A percentile compares a stretch with the other conserved stretches of the same genome.
These are phyloP conservation scores for Actinia equina DNA, from an alignment of 64 coral and sea anemone species.

Conservation along the genomic window DNA sequence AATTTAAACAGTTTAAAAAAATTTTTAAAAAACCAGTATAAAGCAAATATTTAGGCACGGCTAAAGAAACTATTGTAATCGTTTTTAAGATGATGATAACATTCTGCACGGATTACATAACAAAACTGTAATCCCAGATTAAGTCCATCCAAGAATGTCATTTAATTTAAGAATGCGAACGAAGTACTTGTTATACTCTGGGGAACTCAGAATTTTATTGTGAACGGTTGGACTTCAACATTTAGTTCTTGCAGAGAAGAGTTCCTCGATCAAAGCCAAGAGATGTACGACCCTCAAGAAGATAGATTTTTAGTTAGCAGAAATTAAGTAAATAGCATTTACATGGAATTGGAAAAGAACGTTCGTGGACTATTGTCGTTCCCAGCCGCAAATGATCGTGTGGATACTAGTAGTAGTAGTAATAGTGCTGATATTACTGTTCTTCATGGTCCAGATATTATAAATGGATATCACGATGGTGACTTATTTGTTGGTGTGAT, in stretches of 20 bases:
- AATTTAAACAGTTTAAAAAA: too few species aligned
- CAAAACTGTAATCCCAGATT: too few species aligned
- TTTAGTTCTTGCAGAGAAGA: constrained; percentile 19
- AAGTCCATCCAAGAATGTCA: too few species aligned
- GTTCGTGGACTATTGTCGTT: neutral
- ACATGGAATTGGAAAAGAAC: constrained; percentile 6
- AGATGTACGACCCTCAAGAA: constrained; percentile 34
- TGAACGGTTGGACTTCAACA: constrained; percentile 6
- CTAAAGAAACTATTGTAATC: too few species aligned
- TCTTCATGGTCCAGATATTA: constrained; percentile 38
- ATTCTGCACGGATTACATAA: too few species aligned
- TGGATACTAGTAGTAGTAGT: neutral
- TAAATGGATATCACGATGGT: constrained; percentile 35
- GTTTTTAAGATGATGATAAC: too few species aligned
- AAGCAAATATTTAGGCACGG: too few species aligned
- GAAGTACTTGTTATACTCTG: constrained; percentile 23
- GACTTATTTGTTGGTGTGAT: constrained; percentile 53
- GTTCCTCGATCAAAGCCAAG: constrained; percentile 18
- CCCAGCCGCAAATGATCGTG: neutral
- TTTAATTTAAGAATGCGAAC: neutral
- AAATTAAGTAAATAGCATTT: constrained; percentile 25
- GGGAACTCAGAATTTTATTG: constrained; percentile 12
- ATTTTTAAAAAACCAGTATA: too few species aligned
- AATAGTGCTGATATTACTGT: neutral
- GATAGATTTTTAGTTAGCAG: constrained; percentile 46